Evolutionary conservation across 2,888 invertebrate genomes (phyloP).

Genomic region (Alcis repandata): DNA sequence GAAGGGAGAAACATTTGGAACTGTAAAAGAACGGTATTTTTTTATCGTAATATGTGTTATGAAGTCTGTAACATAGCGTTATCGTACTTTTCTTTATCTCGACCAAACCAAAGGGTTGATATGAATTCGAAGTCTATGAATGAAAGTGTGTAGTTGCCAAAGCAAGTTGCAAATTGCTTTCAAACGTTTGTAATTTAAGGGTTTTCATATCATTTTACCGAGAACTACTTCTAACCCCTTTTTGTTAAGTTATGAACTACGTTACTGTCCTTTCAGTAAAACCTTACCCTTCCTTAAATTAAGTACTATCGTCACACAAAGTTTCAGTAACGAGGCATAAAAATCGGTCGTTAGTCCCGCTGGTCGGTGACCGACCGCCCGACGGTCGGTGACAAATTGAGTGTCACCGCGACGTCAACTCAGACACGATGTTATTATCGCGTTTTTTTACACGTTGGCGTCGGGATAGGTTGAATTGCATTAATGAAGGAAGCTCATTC

Average conservation of each 20-base stretch:
- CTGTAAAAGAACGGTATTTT: background rate
- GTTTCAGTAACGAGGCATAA: conserved; percentile 28
- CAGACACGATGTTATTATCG: conserved; percentile 61
- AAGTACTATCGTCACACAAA: conserved; percentile 16
- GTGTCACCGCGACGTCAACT: conserved; percentile 65
- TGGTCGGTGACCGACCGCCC: conserved; percentile 21
- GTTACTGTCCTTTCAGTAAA: background rate
- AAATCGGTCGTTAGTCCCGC: conserved; percentile 36
- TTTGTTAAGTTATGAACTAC: background rate
- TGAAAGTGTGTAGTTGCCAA: too few relatives aligned
- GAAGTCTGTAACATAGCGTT: background rate
- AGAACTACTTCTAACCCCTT: too few relatives aligned
- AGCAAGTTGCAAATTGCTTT: too few relatives aligned
- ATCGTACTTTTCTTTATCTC: background rate
- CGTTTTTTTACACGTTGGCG: conserved; percentile 57
- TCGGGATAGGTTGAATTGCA: conserved; percentile 54
- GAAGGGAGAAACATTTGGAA: background rate
- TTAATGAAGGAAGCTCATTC: conserved; percentile 47
- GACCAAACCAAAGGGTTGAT: too few relatives aligned
- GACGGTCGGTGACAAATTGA: conserved; percentile 67
- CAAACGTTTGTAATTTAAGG: too few relatives aligned
- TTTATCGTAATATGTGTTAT: too few relatives aligned
- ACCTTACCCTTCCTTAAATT: background rate
- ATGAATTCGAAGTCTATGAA: too few relatives aligned
- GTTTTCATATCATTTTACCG: too few relatives aligned